Percentiles rank a stretch among this genome's conserved stretches.
Conservation (phyloP, 1,140 invertebrate genomes). For the Drosophila oshimai region DNA sequence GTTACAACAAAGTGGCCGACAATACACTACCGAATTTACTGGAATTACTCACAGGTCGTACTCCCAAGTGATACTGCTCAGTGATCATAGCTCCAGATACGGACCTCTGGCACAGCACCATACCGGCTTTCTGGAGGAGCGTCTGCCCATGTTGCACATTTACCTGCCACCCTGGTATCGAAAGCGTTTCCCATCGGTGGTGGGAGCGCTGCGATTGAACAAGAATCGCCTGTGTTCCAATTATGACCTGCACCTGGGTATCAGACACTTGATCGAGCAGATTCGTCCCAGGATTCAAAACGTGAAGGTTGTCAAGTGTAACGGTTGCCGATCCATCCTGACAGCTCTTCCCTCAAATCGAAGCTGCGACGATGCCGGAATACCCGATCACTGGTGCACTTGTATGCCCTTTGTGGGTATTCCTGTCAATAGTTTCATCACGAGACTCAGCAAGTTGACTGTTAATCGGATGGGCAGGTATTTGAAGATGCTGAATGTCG, state of each 20-base stretch:
- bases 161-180: slow-evolving; percentile 89
- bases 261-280: slow-evolving; percentile 85
- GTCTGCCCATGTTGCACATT: slow-evolving; percentile 92
- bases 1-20: slow-evolving; percentile 85
- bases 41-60: slow-evolving; percentile 88
- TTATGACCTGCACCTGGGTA: slow-evolving; percentile 90
- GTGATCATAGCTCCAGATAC: slow-evolving; percentile 95
- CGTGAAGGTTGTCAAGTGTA: slow-evolving; percentile 36
- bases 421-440: slow-evolving; percentile 33
- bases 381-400: slow-evolving; percentile 90
- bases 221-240: slow-evolving; percentile 89
- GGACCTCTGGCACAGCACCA: slow-evolving; percentile 86
- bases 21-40: slow-evolving; percentile 93
- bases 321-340: slow-evolving; percentile 86
- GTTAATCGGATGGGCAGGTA: slow-evolving; percentile 60
- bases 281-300: slow-evolving; percentile 85
- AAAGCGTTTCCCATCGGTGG: slow-evolving; percentile 85
- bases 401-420: slow-evolving; percentile 84
- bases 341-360: slow-evolving; percentile 85
- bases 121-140: slow-evolving; percentile 93
- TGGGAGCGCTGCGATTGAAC: slow-evolving; percentile 88
- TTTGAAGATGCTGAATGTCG: slow-evolving; percentile 60
- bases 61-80: slow-evolving; percentile 89
- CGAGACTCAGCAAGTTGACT: slow-evolving; percentile 71
- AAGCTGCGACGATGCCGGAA: slow-evolving; percentile 87